phyloP scores from a whole-genome alignment of 2,113 vertebrate species.

The Neodon shergylaensis region DNA sequence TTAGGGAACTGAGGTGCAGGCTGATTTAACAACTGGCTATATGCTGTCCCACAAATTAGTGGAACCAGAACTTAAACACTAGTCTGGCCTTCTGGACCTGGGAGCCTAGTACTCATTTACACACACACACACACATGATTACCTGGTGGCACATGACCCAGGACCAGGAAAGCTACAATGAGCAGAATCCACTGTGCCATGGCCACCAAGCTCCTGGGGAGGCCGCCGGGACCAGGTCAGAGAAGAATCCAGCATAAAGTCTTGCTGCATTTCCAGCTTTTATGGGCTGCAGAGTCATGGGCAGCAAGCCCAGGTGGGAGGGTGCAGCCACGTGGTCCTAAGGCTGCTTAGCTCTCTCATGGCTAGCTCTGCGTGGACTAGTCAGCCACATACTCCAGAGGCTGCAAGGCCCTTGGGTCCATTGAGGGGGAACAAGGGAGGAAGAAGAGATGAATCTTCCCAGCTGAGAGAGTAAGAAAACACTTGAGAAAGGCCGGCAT shows the following conservation, averaged over 20 bases:
- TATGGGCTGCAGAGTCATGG: constrained; percentile 34
- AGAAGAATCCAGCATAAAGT: neutral
- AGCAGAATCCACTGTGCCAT: constrained; percentile 64
- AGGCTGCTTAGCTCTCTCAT: neutral
- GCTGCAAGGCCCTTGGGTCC: neutral
- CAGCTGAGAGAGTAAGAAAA: neutral
- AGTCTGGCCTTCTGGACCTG: neutral
- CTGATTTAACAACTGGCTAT: neutral
- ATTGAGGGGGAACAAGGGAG: neutral
- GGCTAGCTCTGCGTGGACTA: neutral
- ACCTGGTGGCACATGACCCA: constrained; percentile 66
- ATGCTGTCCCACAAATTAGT: neutral
- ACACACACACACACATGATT: constrained; percentile 20
- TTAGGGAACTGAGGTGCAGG: neutral
- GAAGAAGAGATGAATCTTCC: neutral
- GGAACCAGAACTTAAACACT: neutral
- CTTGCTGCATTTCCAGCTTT: neutral
- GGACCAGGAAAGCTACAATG: constrained; percentile 53
- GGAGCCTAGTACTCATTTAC: neutral
- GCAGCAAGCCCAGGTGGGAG: constrained; percentile 19
- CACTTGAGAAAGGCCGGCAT: neutral
- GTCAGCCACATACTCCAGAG: neutral
- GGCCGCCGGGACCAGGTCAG: neutral
- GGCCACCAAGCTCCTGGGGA: neutral
- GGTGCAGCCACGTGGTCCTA: neutral